Conservation (phyloP, 2,113 vertebrate genomes). For the Ciconia stormi region DNA sequence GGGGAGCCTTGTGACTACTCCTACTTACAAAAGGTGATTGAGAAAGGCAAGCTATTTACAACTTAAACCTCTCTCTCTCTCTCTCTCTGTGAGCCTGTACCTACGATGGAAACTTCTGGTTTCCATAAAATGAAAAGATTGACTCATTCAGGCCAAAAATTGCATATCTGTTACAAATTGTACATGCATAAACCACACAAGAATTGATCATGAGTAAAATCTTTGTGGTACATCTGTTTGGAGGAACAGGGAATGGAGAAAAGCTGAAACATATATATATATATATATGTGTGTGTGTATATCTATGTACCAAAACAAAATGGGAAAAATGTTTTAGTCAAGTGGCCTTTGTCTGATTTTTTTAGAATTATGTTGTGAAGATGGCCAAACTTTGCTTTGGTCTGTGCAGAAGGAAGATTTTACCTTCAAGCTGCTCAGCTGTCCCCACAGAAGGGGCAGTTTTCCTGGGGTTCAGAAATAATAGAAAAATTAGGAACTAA, state of each 20-base stretch:
- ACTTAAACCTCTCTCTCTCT: neutral
- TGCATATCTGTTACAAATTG: neutral
- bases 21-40: neutral
- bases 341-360: neutral
- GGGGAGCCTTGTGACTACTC: neutral
- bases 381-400: neutral
- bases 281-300: fast-evolving
- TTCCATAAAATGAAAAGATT: neutral
- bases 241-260: neutral
- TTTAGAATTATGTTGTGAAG: neutral
- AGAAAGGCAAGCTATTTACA: neutral
- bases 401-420: neutral
- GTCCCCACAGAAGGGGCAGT: neutral
- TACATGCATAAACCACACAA: neutral
- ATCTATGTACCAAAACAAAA: neutral
- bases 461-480: neutral
- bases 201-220: neutral
- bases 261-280: neutral
- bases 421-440: neutral
- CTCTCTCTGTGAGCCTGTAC: neutral
- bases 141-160: neutral
- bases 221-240: neutral
- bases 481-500: neutral
- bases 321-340: neutral
- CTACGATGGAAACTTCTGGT: neutral